Evolutionary conservation across 2,797 vertebrate genomes (phyloP).

Genomic region (Phrynocephalus guinanensis): DNA sequence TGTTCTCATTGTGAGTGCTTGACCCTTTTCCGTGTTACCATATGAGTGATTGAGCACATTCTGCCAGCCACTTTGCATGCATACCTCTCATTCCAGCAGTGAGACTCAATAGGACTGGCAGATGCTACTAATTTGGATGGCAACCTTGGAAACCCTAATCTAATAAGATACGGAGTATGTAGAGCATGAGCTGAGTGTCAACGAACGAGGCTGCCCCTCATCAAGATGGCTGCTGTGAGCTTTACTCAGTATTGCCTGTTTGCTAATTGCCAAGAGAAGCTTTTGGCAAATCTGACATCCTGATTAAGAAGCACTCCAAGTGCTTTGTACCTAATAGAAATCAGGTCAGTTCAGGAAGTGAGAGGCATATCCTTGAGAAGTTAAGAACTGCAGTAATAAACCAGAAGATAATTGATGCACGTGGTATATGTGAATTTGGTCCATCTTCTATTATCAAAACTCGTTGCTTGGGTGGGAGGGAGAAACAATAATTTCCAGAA

Average conservation of each 20-base stretch:
- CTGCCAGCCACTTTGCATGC: conserved; percentile 4
- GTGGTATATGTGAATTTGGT: neutral
- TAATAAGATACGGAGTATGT: conserved; percentile 49
- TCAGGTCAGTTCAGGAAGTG: neutral
- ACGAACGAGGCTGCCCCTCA: neutral
- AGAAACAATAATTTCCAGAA: too few relatives aligned
- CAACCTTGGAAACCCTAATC: conserved; percentile 43
- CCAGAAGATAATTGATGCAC: neutral
- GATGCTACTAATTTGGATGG: conserved; percentile 44
- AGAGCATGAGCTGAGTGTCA: neutral
- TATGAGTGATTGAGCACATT: neutral
- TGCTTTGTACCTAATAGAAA: neutral
- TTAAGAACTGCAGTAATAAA: neutral
- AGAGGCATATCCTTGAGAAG: neutral
- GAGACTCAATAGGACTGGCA: conserved; percentile 52
- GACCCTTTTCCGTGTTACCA: neutral
- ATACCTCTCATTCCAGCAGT: conserved; percentile 12
- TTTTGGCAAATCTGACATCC: neutral
- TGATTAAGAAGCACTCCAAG: neutral
- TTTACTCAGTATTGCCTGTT: neutral
- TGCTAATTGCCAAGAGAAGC: neutral
- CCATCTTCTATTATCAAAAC: neutral
- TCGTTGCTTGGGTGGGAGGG: too few relatives aligned
- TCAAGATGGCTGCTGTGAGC: neutral
- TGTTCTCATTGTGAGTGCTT: conserved; percentile 11